phyloP scores from a whole-genome alignment of 30 jellyfish, hydroid and myxozoan species.

The Catostylus mosaicus region DNA sequence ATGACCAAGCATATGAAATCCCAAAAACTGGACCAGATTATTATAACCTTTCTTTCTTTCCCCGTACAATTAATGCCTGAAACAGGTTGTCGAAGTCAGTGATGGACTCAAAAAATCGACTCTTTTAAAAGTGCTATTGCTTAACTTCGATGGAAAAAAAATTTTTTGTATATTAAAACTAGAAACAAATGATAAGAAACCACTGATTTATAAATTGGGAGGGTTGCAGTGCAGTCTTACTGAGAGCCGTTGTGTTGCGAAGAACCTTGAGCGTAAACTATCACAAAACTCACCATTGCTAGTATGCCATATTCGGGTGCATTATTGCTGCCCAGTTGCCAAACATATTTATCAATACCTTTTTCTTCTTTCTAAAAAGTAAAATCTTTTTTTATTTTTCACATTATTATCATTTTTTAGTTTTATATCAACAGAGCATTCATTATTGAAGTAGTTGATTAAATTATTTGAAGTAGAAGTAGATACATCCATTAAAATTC shows the following conservation, averaged over 20 bases:
- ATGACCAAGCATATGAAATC: slow-evolving; percentile 47
- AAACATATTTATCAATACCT: background rate
- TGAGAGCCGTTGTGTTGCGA: too few species aligned
- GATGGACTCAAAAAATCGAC: background rate
- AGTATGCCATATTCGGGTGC: background rate
- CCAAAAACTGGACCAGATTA: slow-evolving; percentile 42
- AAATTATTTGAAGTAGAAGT: too few species aligned
- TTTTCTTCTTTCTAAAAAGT: background rate
- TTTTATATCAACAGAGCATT: slow-evolving; percentile 6
- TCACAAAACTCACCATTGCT: background rate
- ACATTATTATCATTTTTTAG: too few species aligned
- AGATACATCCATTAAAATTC: too few species aligned
- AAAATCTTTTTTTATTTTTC: too few species aligned
- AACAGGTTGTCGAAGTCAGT: slow-evolving; percentile 9
- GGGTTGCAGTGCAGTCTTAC: background rate
- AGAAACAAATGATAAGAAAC: background rate
- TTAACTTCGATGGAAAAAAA: background rate
- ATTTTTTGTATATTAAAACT: background rate
- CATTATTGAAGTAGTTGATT: slow-evolving; percentile 1
- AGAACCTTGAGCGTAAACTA: too few species aligned
- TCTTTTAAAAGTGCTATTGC: background rate
- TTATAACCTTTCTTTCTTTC: slow-evolving; percentile 7
- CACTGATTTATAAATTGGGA: too few species aligned
- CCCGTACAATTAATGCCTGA: slow-evolving; percentile 5
- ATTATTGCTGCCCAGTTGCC: background rate